Conservation (phyloP, 2,888 invertebrate species). For the Bedellia somnulentella region DNA sequence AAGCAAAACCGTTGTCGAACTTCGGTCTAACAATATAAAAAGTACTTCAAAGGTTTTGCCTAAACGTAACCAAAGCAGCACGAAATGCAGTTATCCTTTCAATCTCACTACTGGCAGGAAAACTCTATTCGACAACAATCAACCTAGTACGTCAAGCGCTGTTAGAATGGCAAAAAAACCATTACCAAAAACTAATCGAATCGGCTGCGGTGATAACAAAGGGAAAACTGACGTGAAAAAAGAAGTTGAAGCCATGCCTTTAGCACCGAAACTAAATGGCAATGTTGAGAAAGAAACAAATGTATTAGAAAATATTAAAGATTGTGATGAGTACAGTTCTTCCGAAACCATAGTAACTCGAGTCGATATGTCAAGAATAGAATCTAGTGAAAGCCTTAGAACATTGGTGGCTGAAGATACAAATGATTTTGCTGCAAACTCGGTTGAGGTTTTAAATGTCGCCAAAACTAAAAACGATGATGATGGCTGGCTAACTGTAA, state of each 20-base stretch:
- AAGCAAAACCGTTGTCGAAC: slow-evolving; percentile 51
- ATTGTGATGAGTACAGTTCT: slow-evolving; percentile 51
- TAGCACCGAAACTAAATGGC: slow-evolving; percentile 32
- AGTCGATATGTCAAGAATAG: slow-evolving; percentile 43
- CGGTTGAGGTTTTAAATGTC: slow-evolving; percentile 51
- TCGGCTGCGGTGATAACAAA: slow-evolving; percentile 35
- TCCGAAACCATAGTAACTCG: slow-evolving; percentile 54
- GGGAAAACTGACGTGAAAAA: slow-evolving; percentile 29
- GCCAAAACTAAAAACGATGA: slow-evolving; percentile 37
- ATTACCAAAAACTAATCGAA: slow-evolving; percentile 20
- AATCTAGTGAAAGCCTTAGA: slow-evolving; percentile 50
- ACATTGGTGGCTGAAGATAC: slow-evolving; percentile 48
- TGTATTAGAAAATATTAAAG: slow-evolving; percentile 29
- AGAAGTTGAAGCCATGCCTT: slow-evolving; percentile 25
- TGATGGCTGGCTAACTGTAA: slow-evolving; percentile 91
- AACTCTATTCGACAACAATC: slow-evolving; percentile 36
- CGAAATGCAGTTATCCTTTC: slow-evolving; percentile 53
- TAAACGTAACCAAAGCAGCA: slow-evolving; percentile 29
- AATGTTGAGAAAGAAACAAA: slow-evolving; percentile 29
- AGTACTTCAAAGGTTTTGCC: slow-evolving; percentile 24
- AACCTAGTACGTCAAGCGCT: slow-evolving; percentile 13
- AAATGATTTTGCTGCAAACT: slow-evolving; percentile 29
- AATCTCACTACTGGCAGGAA: slow-evolving; percentile 51
- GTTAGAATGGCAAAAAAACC: slow-evolving; percentile 26
- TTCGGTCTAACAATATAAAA: slow-evolving; percentile 23